Evolutionary conservation across 2,888 invertebrate species (phyloP), one percentile per base, ranked within the genome.

Genomic region (Thera obeliscata): DNA sequence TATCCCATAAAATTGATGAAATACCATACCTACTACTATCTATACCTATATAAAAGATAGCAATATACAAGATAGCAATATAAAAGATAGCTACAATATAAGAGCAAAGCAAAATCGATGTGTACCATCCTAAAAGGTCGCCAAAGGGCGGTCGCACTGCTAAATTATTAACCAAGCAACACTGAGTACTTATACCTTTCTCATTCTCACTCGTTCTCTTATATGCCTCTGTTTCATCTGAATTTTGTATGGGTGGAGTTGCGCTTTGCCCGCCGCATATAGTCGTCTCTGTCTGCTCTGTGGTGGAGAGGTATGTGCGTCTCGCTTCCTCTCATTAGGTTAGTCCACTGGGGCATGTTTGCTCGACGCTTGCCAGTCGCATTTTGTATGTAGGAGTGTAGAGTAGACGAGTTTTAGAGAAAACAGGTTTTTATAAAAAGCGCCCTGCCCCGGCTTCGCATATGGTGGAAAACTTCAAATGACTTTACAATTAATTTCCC

Each of bases 261-360:
- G 93, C 92, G 91, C 93, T 91, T 93, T 92, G 89, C 69, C 90
- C 87, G 92, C 91, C 91, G 81, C 83, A 85, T 88, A 87, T 66
- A 72, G 84, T 88, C 67, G 81, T 86, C 88, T 79, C 87, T 62
- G 56, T 90, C 80, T 61, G 63, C 8, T 61, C 4, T 72, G 67
- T 0, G 41, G 46, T n/a, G 0, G 0, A 3, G 12, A 70, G 74
- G 71, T 89, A 78, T 72, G 64, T 72, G 71, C 72, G 78, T 91
- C 88, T 82, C 88, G 72, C 77, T 92, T 83, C 76, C 87, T 88
- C 90, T 93, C 91, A 93, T 93, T 93, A 93, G 92, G 92, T 93
- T 93, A 93, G 91, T 87, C 84, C 77, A 78, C 85, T 73, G 75
- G 81, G 88, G 81, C 84, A 81, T 91, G 91, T 92, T 93, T 93